Conservation (phyloP, 1,140 invertebrate genomes). For the Wiebesia pumilae region DNA sequence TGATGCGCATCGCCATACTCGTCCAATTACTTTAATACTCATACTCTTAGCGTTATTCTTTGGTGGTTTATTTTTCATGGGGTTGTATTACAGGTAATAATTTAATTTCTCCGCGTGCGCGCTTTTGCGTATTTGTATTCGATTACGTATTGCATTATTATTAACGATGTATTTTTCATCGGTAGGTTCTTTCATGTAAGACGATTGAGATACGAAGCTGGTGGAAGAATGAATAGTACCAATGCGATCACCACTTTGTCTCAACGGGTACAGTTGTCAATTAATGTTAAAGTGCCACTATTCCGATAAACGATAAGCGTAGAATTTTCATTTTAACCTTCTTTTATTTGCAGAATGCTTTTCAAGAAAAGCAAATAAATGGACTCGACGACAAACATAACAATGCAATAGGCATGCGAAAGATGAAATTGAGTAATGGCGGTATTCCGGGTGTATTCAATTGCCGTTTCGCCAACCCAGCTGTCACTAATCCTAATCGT, state of each 20-base stretch:
- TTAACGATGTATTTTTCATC: not conserved
- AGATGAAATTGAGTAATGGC: slow-evolving; percentile 70
- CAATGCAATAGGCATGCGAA: slow-evolving; percentile 53
- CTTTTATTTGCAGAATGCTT: slow-evolving; percentile 59
- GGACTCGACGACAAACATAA: slow-evolving; percentile 67
- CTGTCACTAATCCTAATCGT: slow-evolving; percentile 78
- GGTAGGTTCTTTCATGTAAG: slow-evolving; percentile 82
- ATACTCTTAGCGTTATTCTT: slow-evolving; percentile 77
- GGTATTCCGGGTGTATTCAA: slow-evolving; percentile 91
- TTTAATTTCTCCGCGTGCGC: not conserved
- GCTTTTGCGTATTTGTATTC: not conserved
- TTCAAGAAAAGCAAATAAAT: slow-evolving; percentile 67
- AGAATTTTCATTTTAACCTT: not conserved
- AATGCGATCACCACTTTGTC: slow-evolving; percentile 64
- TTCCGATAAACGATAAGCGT: not conserved
- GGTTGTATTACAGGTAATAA: slow-evolving; percentile 84
- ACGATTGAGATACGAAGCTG: slow-evolving; percentile 80
- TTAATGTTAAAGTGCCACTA: not conserved
- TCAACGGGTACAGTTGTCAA: slow-evolving; percentile 61
- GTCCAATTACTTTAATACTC: slow-evolving; percentile 77
- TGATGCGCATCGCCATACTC: slow-evolving; percentile 65
- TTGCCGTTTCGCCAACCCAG: slow-evolving; percentile 88
- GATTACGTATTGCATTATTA: not conserved
- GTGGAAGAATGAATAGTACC: slow-evolving; percentile 74
- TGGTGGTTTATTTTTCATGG: slow-evolving; percentile 88